phyloP scores from a whole-genome alignment of 2,113 vertebrate species.

The Caracal caracal region DNA sequence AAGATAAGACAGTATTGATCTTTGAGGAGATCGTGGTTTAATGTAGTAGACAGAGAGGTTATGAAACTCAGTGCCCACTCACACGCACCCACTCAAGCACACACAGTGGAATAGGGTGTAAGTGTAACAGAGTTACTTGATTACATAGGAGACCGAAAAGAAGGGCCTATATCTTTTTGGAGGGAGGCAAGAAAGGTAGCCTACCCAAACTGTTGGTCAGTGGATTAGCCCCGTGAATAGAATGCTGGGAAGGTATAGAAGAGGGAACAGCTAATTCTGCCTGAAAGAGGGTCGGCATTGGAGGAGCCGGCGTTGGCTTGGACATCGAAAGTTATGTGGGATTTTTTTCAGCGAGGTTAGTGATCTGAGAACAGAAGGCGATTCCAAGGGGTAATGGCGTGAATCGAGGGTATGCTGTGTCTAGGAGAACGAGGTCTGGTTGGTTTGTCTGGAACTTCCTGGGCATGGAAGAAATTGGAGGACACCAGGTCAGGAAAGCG shows the following conservation, averaged over 20 bases:
- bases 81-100: background rate
- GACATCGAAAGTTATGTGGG: background rate
- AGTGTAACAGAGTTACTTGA: background rate
- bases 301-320: background rate
- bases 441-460: background rate
- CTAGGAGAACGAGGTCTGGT: background rate
- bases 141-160: background rate
- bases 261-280: background rate
- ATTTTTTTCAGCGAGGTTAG: background rate
- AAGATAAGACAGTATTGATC: background rate
- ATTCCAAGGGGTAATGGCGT: background rate
- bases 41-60: background rate
- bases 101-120: background rate
- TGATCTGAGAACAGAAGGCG: background rate
- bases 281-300: background rate
- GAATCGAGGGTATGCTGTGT: background rate
- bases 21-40: background rate
- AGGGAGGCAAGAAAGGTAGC: background rate
- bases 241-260: background rate
- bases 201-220: background rate
- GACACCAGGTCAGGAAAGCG: background rate
- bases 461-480: background rate
- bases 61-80: background rate
- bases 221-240: background rate
- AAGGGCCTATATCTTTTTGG: background rate